Evolutionary conservation across 2,113 vertebrate species (phyloP).

Genomic region (Antennarius striatus): DNA sequence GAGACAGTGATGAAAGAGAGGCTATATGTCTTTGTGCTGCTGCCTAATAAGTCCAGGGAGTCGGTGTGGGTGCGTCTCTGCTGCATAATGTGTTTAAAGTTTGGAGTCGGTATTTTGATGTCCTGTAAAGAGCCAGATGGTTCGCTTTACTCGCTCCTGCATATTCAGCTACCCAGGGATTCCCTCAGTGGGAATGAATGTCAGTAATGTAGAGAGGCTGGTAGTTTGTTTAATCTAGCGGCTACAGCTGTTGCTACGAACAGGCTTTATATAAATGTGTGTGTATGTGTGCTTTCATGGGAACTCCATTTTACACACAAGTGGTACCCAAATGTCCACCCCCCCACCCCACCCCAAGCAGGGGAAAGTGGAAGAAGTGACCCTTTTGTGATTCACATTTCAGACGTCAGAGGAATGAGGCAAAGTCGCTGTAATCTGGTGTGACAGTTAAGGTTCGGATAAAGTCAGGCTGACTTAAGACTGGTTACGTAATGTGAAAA

Average conservation of each 20-base stretch:
- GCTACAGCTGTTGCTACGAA: constrained; percentile 50
- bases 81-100: constrained; percentile 29
- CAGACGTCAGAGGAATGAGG: constrained; percentile 27
- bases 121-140: constrained; percentile 53
- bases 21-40: constrained; percentile 1
- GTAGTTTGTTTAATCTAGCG: constrained; percentile 62
- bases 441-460: constrained; percentile 18
- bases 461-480: constrained; percentile 2
- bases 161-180: constrained; percentile 51
- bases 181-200: constrained; percentile 70
- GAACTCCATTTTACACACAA: constrained; percentile 19
- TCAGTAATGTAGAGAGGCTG: constrained; percentile 53
- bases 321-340: constrained; percentile 19
- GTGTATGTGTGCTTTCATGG: constrained; percentile 17
- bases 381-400: constrained; percentile 44
- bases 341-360: background rate
- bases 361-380: constrained; percentile 62
- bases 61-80: constrained; percentile 12
- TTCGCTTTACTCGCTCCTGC: constrained; percentile 53
- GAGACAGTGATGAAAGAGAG: background rate
- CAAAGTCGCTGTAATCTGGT: constrained; percentile 5
- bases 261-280: constrained; percentile 29
- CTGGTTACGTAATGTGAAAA: background rate
- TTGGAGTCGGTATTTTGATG: constrained; percentile 58
- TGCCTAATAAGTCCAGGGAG: constrained; percentile 40